phyloP scores from a whole-genome alignment of 2,797 vertebrate species.

The Argentina silus region DNA sequence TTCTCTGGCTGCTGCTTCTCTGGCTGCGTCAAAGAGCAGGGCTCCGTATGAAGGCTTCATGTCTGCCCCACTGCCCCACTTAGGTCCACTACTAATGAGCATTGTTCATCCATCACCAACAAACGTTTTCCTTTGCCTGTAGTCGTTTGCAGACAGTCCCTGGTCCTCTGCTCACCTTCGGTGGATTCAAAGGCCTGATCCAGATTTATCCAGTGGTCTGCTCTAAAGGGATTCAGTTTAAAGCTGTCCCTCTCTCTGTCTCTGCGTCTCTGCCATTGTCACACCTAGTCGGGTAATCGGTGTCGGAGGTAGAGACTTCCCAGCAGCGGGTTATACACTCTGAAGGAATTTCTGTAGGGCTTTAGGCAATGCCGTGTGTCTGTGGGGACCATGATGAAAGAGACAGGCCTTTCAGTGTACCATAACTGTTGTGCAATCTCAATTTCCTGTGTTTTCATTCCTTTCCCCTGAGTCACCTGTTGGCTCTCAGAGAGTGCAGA shows the following conservation, averaged over 20 bases:
- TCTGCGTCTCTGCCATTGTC: slow-evolving; percentile 1
- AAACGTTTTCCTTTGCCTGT: neutral
- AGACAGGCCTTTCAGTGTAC: slow-evolving; percentile 24
- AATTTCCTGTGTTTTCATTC: slow-evolving; percentile 62
- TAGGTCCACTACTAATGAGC: neutral
- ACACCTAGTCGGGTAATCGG: slow-evolving; percentile 6
- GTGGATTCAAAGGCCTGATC: slow-evolving; percentile 27
- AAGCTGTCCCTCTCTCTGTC: neutral
- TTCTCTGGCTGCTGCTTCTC: slow-evolving; percentile 7
- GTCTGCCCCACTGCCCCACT: slow-evolving; percentile 10
- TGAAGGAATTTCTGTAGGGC: slow-evolving; percentile 31
- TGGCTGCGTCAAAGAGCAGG: slow-evolving; percentile 3
- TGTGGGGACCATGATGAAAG: slow-evolving; percentile 12
- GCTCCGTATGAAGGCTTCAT: neutral
- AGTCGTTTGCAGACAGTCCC: slow-evolving; percentile 13
- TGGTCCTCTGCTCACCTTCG: neutral
- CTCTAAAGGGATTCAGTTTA: slow-evolving; percentile 18
- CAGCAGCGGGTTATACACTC: slow-evolving; percentile 9
- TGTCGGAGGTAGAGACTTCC: slow-evolving; percentile 12
- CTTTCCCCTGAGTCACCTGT: slow-evolving; percentile 60
- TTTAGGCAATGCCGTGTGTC: slow-evolving; percentile 31
- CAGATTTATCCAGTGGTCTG: slow-evolving; percentile 24
- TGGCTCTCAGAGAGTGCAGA: slow-evolving; percentile 46
- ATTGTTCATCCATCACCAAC: slow-evolving; percentile 13
- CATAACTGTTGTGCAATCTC: slow-evolving; percentile 33